phyloP scores from a whole-genome alignment of 2,113 vertebrate species.

The Sinocyclocheilus rhinocerous region DNA sequence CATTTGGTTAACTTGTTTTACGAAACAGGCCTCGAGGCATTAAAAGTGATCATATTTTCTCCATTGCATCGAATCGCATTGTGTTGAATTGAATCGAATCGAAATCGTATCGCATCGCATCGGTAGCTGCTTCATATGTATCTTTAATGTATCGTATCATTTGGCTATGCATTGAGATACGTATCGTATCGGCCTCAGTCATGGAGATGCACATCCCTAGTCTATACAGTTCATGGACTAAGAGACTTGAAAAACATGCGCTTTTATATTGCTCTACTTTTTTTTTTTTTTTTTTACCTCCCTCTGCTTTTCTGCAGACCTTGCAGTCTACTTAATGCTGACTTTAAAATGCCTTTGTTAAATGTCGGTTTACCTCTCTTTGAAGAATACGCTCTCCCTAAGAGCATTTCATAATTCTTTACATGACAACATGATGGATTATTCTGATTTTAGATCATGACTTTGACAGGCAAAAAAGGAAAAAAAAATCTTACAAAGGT shows the following conservation, averaged over 20 bases:
- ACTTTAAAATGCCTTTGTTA: slow-evolving; percentile 77
- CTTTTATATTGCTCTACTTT: neutral
- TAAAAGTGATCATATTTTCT: too few relatives aligned
- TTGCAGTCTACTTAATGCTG: slow-evolving; percentile 64
- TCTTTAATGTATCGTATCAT: too few relatives aligned
- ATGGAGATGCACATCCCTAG: too few relatives aligned
- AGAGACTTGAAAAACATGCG: slow-evolving; percentile 42
- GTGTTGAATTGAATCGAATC: too few relatives aligned
- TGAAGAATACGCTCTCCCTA: slow-evolving; percentile 71
- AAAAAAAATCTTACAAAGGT: slow-evolving; percentile 56
- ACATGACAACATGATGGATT: slow-evolving; percentile 79
- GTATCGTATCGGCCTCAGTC: too few relatives aligned
- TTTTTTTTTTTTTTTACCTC: neutral
- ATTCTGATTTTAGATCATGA: slow-evolving; percentile 75
- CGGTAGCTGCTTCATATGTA: too few relatives aligned
- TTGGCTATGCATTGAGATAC: too few relatives aligned
- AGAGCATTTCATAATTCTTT: slow-evolving; percentile 74
- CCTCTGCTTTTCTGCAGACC: slow-evolving; percentile 50
- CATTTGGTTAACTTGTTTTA: too few relatives aligned
- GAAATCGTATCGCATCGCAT: too few relatives aligned
- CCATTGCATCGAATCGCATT: too few relatives aligned
- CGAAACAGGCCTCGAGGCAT: too few relatives aligned
- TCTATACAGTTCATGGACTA: slow-evolving; percentile 50
- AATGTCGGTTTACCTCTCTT: slow-evolving; percentile 63
- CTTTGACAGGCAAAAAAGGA: slow-evolving; percentile 72